Evolutionary conservation across 1,140 invertebrate species (phyloP).

Genomic region (Hetaerina americana): DNA sequence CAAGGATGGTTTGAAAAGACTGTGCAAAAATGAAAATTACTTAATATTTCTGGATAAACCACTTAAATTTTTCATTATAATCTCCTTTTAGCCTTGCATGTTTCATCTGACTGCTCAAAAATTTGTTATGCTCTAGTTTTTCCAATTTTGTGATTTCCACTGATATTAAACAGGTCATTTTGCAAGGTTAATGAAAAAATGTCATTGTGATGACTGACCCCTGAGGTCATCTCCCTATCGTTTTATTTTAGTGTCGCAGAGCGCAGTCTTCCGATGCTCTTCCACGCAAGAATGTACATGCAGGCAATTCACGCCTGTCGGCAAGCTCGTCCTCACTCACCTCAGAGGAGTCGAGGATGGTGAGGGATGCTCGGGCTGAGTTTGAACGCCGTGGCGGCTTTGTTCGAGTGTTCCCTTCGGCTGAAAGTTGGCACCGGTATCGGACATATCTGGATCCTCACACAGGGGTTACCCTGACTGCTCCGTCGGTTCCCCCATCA

Average conservation of each 20-base stretch:
- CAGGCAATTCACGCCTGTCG: conserved; percentile 24
- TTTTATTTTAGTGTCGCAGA: conserved; percentile 38
- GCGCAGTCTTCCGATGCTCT: conserved; percentile 53
- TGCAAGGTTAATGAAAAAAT: background rate
- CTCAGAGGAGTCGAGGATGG: conserved; percentile 63
- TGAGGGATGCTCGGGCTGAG: conserved; percentile 66
- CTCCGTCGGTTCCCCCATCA: conserved; percentile 2
- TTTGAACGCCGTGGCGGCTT: conserved; percentile 76
- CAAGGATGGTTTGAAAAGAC: no score
- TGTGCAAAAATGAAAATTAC: no score
- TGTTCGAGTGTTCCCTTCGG: conserved; percentile 80
- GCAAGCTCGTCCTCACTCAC: conserved; percentile 39
- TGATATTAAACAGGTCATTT: no score
- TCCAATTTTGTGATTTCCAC: no score
- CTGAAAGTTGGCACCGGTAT: conserved; percentile 73
- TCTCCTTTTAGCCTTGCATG: no score
- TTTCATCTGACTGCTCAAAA: no score
- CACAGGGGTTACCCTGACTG: conserved; percentile 44
- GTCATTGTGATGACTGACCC: background rate
- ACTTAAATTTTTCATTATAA: no score
- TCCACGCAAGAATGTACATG: conserved; percentile 23
- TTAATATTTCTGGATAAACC: no score
- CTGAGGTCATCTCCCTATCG: no score
- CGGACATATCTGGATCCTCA: conserved; percentile 55
- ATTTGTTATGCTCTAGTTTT: no score